Base-by-base conservation (phyloP, 2,888 invertebrate species). In the Leptodirus hochenwartii region DNA sequence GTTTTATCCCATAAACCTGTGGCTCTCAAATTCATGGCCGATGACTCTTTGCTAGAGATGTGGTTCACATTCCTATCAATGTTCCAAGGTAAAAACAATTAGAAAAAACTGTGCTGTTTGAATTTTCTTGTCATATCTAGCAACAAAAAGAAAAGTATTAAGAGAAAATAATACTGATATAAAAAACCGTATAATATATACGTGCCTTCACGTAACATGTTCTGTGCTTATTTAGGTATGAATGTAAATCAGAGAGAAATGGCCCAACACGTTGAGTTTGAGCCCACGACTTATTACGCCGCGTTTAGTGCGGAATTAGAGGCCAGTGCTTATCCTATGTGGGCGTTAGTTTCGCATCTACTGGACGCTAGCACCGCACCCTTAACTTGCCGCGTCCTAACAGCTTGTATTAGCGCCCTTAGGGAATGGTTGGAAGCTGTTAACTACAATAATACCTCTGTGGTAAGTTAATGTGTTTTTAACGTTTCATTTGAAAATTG, bases 281-380 rank as follows among this genome's bases (percentile, higher is more conserved):
- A 96, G 56, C 90, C 91, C 24, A 88, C 87, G 40, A 87, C 90
- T 10, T 96, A 95, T 60, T 95, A 93, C 60, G 90, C 93, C 26
- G 91, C 95, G 16, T 96, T 95, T 61, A 88, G 90, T 36, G 93
- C 93, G 41, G 95, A 96, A 62, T 59, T 95, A 41, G 95, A 96
- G 60, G 90, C 91, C 14, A 88, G 88, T 45, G 88, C 93, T 9
- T 88, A 91, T 58, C 91, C 93, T 2, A 90, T 95, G 91, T 95
- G 93, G 93, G 87, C 90, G 9, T 69, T 95, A 33, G 78, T 91
- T 31, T 77, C 80, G 25, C 93, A 95, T 60, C 63, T 90, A 17
- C 69, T 72, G 35, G 78, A 76, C 47, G 63, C 68, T 5, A 64
- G 65, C 39, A 78, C 78, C 45, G 77, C 77, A 13, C 64, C 69